These are phyloP conservation scores for Heliconius aoede DNA, from an alignment of 2,888 invertebrate species.

Conservation along the genomic window DNA sequence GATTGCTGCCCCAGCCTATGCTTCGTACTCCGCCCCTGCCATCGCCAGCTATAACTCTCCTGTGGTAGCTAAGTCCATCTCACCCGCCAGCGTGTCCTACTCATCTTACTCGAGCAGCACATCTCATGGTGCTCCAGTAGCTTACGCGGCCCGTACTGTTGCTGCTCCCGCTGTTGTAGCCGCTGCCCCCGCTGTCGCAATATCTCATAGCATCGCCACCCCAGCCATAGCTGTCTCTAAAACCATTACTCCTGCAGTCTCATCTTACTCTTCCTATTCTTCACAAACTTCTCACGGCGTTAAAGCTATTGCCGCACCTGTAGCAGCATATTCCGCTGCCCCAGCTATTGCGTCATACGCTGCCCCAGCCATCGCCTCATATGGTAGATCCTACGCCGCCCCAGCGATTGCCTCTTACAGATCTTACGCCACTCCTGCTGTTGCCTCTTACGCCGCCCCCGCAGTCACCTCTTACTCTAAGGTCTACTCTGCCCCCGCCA, in stretches of 20 bases:
- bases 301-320: constrained; percentile 48
- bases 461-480: constrained; percentile 53
- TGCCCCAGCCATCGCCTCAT: constrained; percentile 60
- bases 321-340: constrained; percentile 57
- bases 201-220: not conserved
- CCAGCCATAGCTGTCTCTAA: constrained; percentile 13
- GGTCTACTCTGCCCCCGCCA: constrained; percentile 55
- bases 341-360: constrained; percentile 65
- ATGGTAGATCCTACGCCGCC: constrained; percentile 54
- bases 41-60: constrained; percentile 60
- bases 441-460: constrained; percentile 73
- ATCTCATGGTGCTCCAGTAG: constrained; percentile 54
- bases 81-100: constrained; percentile 58
- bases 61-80: constrained; percentile 53
- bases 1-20: constrained; percentile 64
- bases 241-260: constrained; percentile 60
- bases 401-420: constrained; percentile 50
- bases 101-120: constrained; percentile 50
- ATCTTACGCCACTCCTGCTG: constrained; percentile 56
- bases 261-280: constrained; percentile 60
- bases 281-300: constrained; percentile 62
- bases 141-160: constrained; percentile 53
- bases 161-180: constrained; percentile 25
- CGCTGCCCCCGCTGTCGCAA: not conserved
- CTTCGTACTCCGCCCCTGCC: constrained; percentile 37